Conservation (phyloP, 2,888 invertebrate genomes). For the Cetonia aurata region DNA sequence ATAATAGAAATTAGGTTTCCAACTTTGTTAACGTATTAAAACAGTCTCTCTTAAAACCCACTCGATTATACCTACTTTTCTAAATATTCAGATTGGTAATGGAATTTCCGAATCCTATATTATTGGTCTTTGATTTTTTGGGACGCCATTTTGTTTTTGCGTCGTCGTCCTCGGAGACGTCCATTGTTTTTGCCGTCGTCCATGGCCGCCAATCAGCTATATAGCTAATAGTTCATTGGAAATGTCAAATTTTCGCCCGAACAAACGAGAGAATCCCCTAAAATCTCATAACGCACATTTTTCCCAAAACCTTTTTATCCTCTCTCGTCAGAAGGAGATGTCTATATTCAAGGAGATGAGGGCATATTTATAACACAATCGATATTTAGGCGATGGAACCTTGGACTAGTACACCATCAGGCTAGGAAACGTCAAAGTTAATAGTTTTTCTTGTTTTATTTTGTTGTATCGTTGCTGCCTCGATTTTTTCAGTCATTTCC, state of each 20-base stretch:
- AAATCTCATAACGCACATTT: no score
- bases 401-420: neutral
- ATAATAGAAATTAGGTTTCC: no score
- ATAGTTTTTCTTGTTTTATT: neutral
- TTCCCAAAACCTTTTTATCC: neutral
- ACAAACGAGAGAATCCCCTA: no score
- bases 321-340: neutral
- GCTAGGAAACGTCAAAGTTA: no score
- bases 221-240: no score
- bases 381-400: constrained; percentile 1
- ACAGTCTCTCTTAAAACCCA: no score
- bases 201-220: neutral
- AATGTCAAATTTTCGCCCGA: no score
- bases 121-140: constrained; percentile 37
- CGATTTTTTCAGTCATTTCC: neutral
- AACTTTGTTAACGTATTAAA: no score
- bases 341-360: neutral
- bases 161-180: constrained; percentile 38
- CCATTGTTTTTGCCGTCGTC: constrained; percentile 40
- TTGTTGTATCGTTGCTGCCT: neutral
- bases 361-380: constrained; percentile 24
- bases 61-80: neutral
- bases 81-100: neutral
- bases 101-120: constrained; percentile 3
- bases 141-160: constrained; percentile 45